Evolutionary conservation across 2,888 invertebrate genomes (phyloP), one percentile per base, ranked within the genome.

Genomic region (Bombyx huttoni): DNA sequence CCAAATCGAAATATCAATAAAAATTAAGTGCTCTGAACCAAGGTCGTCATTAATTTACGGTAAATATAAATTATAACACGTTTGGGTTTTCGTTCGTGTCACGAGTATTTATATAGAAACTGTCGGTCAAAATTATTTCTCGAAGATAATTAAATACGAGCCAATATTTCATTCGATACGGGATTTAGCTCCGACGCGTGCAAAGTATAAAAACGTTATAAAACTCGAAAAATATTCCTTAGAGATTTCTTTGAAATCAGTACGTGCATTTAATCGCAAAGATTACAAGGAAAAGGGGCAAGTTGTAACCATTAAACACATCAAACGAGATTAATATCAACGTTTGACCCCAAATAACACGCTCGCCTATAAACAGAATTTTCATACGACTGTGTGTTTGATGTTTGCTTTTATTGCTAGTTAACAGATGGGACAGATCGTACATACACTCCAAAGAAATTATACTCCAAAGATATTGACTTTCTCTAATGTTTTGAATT

Each of bases 281-380:
- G 40, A 48, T 48, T 54, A 56, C 55, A 56, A 59, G 58, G 51
- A 56, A 59, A 60, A 62, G 54, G 60, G 57, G 62, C 58, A 57
- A 54, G 61, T 61, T 64, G 60, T 64, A 63, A 61, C 57, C 62
- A 71, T 79, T 74, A 75, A 81, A 79, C 71, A 81, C 78, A 81
- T 82, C 79, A 84, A 83, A 84, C 69, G 65, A 63, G 68, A 65
- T 68, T 64, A 58, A 70, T 77, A 78, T 76, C 72, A 76, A 78
- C 72, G 74, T 66, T 73, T 76, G 74, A 78, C 74, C 74, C 74
- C 67, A 78, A 79, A 78, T 77, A 72, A 73, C 75, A 81, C 78
- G 75, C 70, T 64, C 68, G 61, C 65, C 65, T 61, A 67, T 74
- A 74, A 75, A 74, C 69, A 70, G 65, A 63, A 62, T 62, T 65